Evolutionary conservation across 1,140 invertebrate species (phyloP), one percentile per base, ranked within the genome.

Genomic region (Temnothorax nylanderi): DNA sequence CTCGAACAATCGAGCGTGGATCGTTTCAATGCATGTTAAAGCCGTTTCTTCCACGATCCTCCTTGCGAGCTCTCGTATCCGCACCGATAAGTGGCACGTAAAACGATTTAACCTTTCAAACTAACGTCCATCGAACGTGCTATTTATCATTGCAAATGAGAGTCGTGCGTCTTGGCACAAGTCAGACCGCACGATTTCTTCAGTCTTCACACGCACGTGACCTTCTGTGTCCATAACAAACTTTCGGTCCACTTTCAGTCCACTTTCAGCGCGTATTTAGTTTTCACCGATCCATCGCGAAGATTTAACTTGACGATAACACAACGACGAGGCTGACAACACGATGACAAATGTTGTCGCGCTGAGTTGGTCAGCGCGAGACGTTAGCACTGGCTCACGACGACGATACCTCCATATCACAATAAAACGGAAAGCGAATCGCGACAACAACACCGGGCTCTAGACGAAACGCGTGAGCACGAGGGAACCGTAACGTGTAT

Each of bases 141-240:
- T 13, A 32, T 69, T 49, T 60, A 10, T 75, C 80, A 75, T 69
- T 60, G 5, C n/a, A 32, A 72, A 49, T 10, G 7, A n/a, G 11
- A 1, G 7, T 78, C 60, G 51, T n/a, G 26, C 58, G 51, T 72
- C 60, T 16, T 2, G 72, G 21, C 47, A 56, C 64, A 81, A 41
- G 64, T 86, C 86, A 78, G 47, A 75, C 87, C 87, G 44, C 81
- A 64, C 84, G 62, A 90, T 90, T 47, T 49, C 72, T 89, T 87
- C 92, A 91, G 91, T 91, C 87, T 84, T 86, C 86, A 85, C 82
- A 87, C 67, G 74, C 87, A 88, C 89, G 69, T 58, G 69, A 87
- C 69, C 74, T 34, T 75, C 47, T 64, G 69, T 91, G 93, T 91
- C 88, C 92, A 92, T 93, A 89, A 88, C 88, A 81, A 74, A 78